Conservation (phyloP, 2,888 invertebrate genomes). For the Napeogenes sylphis region DNA sequence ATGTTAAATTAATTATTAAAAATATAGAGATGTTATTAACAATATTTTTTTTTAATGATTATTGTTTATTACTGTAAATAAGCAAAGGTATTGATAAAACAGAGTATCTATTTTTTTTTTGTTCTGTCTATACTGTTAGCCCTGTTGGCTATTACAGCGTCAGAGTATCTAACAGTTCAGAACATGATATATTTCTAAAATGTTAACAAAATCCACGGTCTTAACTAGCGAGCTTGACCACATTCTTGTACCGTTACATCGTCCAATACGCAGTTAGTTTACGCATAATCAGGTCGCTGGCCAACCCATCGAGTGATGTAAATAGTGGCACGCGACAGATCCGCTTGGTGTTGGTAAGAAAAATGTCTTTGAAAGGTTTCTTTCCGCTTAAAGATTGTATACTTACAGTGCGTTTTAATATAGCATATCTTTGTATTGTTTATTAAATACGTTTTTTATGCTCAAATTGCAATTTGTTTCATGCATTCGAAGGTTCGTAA, state of each 20-base stretch:
- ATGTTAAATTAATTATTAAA: too few species aligned
- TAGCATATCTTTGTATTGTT: too few species aligned
- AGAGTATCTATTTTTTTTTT: too few species aligned
- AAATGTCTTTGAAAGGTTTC: conserved; percentile 3
- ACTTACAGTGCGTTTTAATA: too few species aligned
- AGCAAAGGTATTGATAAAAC: too few species aligned
- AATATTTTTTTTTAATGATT: too few species aligned
- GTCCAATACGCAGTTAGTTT: conserved; percentile 61
- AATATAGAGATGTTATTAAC: too few species aligned
- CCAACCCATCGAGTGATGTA: conserved; percentile 45
- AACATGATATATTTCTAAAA: conserved; percentile 25
- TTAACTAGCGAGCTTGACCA: conserved; percentile 33
- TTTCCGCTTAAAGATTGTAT: conserved; percentile 2
- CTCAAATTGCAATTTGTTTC: not conserved
- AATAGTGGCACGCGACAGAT: conserved; percentile 42
- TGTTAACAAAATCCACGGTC: conserved; percentile 25
- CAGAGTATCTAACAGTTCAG: not conserved
- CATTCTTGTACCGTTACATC: conserved; percentile 62
- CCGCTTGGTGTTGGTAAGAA: conserved; percentile 29
- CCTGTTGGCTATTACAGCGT: too few species aligned
- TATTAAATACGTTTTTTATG: not conserved
- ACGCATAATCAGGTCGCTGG: conserved; percentile 48
- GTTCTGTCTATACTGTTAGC: too few species aligned
- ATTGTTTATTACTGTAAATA: too few species aligned
- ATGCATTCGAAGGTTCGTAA: too few species aligned